Evolutionary conservation across 2,113 vertebrate genomes (phyloP).

Genomic region (Xiphorhynchus elegans): DNA sequence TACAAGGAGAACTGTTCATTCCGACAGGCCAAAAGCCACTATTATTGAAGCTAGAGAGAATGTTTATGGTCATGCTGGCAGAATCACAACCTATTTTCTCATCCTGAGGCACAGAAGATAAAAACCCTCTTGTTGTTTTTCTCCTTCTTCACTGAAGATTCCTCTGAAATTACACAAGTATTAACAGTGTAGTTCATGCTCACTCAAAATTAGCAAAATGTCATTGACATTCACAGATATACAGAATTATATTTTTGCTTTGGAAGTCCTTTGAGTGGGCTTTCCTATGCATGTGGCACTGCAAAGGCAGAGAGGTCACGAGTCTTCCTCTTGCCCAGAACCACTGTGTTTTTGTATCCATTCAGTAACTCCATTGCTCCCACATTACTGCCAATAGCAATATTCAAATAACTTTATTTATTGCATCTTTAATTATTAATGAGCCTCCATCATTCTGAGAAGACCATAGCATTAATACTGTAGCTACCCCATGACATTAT

Average conservation of each 20-base stretch:
- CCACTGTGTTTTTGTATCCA: background rate
- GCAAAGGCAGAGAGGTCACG: background rate
- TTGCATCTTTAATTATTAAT: background rate
- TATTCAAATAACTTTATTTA: background rate
- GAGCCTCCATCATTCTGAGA: background rate
- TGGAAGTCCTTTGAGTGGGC: background rate
- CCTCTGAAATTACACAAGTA: background rate
- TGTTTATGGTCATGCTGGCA: background rate
- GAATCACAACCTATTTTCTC: background rate
- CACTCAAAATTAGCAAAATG: background rate
- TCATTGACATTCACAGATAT: background rate
- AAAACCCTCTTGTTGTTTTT: background rate
- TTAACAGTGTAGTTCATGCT: background rate
- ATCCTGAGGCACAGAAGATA: background rate
- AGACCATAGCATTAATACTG: background rate
- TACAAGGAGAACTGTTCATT: conserved; percentile 2
- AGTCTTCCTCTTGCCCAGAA: background rate
- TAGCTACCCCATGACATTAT: background rate
- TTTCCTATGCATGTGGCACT: background rate
- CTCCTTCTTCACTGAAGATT: background rate
- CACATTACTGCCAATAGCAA: background rate
- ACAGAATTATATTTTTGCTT: background rate
- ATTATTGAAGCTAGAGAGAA: background rate
- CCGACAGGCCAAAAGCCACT: background rate
- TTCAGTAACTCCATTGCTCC: background rate